Percentiles rank a stretch among this genome's conserved stretches.
Conservation (phyloP, 2,113 vertebrate species). For the Narcine bancroftii region DNA sequence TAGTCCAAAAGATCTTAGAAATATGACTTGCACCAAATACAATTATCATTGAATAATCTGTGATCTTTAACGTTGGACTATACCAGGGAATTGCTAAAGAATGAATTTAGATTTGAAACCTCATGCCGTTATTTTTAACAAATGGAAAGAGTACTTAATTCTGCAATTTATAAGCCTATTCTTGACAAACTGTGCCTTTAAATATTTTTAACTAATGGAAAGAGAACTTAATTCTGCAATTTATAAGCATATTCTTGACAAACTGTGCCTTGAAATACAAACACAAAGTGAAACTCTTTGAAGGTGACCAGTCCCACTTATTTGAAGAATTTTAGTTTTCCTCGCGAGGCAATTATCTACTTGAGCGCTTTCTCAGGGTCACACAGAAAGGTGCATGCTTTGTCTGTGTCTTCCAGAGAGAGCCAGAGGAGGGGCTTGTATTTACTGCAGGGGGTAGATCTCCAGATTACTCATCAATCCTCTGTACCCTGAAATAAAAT, state of each 20-base stretch:
- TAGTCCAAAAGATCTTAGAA: too few relatives aligned
- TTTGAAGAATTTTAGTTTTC: conserved; percentile 19
- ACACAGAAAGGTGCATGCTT: conserved; percentile 8
- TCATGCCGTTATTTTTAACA: too few relatives aligned
- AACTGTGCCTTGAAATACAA: not conserved
- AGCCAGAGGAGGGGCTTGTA: not conserved
- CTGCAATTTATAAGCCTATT: not conserved
- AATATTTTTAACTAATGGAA: too few relatives aligned
- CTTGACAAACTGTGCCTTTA: not conserved
- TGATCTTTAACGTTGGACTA: too few relatives aligned
- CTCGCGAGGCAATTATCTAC: not conserved
- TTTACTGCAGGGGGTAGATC: not conserved
- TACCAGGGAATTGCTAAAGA: too few relatives aligned
- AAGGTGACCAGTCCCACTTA: conserved; percentile 21
- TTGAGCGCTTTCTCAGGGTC: conserved; percentile 32
- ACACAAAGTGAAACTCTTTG: not conserved
- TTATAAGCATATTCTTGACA: not conserved
- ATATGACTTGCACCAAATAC: too few relatives aligned
- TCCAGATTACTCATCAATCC: conserved; percentile 16
- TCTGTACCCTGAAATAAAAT: not conserved
- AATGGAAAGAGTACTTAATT: too few relatives aligned
- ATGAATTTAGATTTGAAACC: too few relatives aligned
- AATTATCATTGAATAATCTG: too few relatives aligned
- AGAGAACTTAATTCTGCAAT: not conserved
- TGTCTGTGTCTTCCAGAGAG: not conserved